These are phyloP conservation scores for Arenaria interpres DNA, from an alignment of 2,113 vertebrate genomes.

Conservation along the genomic window DNA sequence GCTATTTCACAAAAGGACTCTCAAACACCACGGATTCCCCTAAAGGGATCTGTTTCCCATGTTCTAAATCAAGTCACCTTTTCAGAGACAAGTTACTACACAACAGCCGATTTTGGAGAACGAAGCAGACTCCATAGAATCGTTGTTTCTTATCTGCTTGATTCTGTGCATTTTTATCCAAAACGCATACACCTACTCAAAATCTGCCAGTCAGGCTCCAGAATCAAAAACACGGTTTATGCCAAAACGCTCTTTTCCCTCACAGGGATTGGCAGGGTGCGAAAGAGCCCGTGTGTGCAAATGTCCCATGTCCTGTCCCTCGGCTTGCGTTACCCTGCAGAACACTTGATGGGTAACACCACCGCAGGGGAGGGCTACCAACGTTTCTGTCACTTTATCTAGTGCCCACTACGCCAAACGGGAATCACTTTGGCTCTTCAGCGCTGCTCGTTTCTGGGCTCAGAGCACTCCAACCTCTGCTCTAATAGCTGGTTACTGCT, in stretches of 20 bases:
- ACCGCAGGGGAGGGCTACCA: rapidly evolving
- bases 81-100: not conserved
- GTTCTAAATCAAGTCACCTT: not conserved
- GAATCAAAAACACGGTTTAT: not conserved
- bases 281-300: not conserved
- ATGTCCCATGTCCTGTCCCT: not conserved
- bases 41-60: not conserved
- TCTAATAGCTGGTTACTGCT: not conserved
- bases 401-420: rapidly evolving
- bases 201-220: not conserved
- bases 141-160: not conserved
- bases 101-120: not conserved
- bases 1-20: not conserved
- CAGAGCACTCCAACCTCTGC: not conserved
- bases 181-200: not conserved
- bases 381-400: not conserved
- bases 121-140: not conserved
- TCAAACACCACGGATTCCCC: rapidly evolving
- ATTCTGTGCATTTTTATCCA: not conserved
- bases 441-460: rapidly evolving
- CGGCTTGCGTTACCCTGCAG: not conserved
- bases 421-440: not conserved
- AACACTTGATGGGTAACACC: rapidly evolving
- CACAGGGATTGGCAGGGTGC: not conserved
- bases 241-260: not conserved